Percentiles rank a stretch among this genome's conserved stretches.
phyloP scores from a whole-genome alignment of 1,140 invertebrate genomes.

The Brachionus sp. region DNA sequence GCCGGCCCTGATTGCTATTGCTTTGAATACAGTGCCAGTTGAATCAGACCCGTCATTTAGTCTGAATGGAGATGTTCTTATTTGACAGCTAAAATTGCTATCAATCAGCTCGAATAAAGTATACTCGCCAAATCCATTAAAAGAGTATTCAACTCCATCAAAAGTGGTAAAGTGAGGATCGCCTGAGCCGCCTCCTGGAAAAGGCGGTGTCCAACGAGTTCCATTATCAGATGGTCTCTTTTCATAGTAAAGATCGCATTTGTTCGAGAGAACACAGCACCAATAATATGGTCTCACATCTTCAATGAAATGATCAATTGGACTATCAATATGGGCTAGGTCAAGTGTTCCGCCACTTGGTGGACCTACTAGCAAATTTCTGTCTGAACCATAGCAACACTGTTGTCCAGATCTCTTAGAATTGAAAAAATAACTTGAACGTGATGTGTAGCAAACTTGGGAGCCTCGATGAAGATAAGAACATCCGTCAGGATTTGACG shows the following conservation, averaged over 20 bases:
- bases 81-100: conserved; percentile 43
- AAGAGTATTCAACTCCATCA: conserved; percentile 81
- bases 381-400: background rate
- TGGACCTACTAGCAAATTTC: background rate
- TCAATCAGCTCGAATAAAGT: conserved; percentile 65
- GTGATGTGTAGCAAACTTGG: background rate
- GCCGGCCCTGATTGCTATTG: background rate
- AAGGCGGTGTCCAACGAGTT: background rate
- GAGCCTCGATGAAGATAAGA: background rate
- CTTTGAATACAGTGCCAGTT: background rate
- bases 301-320: background rate
- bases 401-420: background rate
- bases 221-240: conserved; percentile 5
- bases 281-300: background rate
- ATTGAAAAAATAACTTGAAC: background rate
- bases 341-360: background rate
- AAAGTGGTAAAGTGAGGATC: conserved; percentile 90
- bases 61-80: background rate
- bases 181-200: conserved; percentile 71
- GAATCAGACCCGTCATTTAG: background rate
- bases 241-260: background rate
- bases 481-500: background rate
- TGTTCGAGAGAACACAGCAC: background rate
- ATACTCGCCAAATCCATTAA: conserved; percentile 92
- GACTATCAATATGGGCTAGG: background rate